Conservation (phyloP, 2,888 invertebrate species). For the Eupithecia abbreviata region DNA sequence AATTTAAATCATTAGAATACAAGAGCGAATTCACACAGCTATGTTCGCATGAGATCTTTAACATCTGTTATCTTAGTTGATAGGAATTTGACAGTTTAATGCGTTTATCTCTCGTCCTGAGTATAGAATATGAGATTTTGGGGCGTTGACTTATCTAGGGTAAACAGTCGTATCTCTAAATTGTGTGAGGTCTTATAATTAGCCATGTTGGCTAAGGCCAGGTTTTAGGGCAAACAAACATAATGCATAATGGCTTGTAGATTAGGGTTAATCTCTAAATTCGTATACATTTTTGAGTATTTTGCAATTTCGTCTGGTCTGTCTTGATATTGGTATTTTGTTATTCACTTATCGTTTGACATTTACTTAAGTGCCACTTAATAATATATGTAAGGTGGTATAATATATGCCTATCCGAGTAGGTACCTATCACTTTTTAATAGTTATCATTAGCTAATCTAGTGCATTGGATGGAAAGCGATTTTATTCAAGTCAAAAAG, state of each 20-base stretch:
- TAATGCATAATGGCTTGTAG: not conserved
- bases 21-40: constrained; percentile 29
- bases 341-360: not conserved
- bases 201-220: not conserved
- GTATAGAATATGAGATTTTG: constrained; percentile 11
- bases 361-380: not conserved
- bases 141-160: constrained; percentile 19
- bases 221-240: constrained; percentile 4
- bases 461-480: not conserved
- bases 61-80: constrained; percentile 22
- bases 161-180: constrained; percentile 4
- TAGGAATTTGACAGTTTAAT: constrained; percentile 22
- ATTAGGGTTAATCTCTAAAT: not conserved
- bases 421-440: not conserved
- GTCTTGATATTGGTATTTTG: not conserved
- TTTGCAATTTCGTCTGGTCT: not conserved
- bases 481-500: constrained; percentile 22
- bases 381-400: not conserved
- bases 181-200: not conserved
- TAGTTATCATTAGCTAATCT: not conserved
- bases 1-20: constrained; percentile 72
- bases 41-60: constrained; percentile 3
- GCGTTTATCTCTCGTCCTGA: constrained; percentile 1
- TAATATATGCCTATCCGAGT: not conserved
- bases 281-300: not conserved